These are phyloP conservation scores for Podarcis cretensis DNA, from an alignment of 2,113 vertebrate species.

Conservation along the genomic window DNA sequence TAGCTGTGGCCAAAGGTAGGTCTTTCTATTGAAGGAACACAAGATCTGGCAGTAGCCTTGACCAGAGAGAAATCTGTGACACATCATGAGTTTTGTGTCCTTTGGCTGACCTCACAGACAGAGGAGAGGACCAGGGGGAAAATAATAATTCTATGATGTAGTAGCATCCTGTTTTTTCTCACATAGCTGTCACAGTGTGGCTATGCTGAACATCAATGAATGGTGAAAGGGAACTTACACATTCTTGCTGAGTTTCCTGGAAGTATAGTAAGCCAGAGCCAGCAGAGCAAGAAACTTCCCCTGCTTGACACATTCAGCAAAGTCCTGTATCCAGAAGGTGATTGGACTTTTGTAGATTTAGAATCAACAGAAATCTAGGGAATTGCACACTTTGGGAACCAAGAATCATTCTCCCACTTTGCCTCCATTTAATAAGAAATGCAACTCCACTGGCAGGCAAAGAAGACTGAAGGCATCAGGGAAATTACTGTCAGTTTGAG, in stretches of 20 bases:
- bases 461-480: background rate
- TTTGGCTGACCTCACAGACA: background rate
- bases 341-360: background rate
- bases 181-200: background rate
- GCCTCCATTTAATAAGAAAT: background rate
- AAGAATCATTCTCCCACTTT: background rate
- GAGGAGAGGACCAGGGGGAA: background rate
- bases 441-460: background rate
- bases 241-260: background rate
- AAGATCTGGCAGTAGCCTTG: background rate
- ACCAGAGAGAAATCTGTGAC: background rate
- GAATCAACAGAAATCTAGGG: background rate
- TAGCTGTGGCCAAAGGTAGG: background rate
- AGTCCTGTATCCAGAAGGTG: background rate
- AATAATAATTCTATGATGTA: background rate
- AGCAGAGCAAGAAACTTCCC: background rate
- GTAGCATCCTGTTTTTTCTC: background rate
- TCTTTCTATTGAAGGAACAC: background rate
- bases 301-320: background rate
- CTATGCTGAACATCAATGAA: background rate
- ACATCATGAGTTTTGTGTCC: background rate
- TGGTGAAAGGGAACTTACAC: background rate
- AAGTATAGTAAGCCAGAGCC: background rate
- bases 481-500: background rate
- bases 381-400: background rate